Conservation (phyloP, 2,888 invertebrate species). For the Liodrosophila aerea region DNA sequence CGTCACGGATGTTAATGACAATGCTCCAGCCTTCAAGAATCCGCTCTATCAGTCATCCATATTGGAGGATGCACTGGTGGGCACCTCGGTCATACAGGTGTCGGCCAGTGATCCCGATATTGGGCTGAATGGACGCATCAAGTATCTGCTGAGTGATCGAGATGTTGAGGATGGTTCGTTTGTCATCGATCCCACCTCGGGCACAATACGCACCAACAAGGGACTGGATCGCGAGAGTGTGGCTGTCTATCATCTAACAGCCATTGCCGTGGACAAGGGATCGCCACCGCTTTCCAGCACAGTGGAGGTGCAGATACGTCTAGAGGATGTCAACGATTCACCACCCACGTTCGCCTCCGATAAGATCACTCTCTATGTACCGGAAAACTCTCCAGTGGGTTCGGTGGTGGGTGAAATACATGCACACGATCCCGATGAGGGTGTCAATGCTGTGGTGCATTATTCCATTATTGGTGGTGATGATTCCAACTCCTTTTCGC, state of each 20-base stretch:
- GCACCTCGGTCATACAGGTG: constrained; percentile 90
- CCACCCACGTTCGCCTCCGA: constrained; percentile 95
- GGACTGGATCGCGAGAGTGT: constrained; percentile 95
- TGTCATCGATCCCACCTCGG: constrained; percentile 95
- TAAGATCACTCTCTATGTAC: constrained; percentile 92
- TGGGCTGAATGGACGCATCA: constrained; percentile 93
- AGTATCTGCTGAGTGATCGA: constrained; percentile 88
- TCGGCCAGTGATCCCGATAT: constrained; percentile 93
- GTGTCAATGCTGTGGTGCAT: constrained; percentile 93
- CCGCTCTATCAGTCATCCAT: constrained; percentile 91
- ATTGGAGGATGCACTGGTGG: constrained; percentile 93
- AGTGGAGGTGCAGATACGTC: constrained; percentile 89
- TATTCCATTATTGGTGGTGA: constrained; percentile 97
- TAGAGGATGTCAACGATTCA: constrained; percentile 95
- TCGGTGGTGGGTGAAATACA: constrained; percentile 95
- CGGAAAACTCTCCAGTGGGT: constrained; percentile 98
- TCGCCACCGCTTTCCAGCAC: constrained; percentile 88
- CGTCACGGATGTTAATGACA: constrained; percentile 97
- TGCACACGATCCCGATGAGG: constrained; percentile 96
- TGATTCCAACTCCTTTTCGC: constrained; percentile 92
- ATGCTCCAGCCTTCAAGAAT: constrained; percentile 93
- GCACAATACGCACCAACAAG: constrained; percentile 94
- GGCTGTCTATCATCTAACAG: constrained; percentile 91
- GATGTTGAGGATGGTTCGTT: constrained; percentile 94
- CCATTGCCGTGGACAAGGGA: constrained; percentile 95